Base-by-base conservation (phyloP, 2,888 invertebrate species). In the Ophraella communa region DNA sequence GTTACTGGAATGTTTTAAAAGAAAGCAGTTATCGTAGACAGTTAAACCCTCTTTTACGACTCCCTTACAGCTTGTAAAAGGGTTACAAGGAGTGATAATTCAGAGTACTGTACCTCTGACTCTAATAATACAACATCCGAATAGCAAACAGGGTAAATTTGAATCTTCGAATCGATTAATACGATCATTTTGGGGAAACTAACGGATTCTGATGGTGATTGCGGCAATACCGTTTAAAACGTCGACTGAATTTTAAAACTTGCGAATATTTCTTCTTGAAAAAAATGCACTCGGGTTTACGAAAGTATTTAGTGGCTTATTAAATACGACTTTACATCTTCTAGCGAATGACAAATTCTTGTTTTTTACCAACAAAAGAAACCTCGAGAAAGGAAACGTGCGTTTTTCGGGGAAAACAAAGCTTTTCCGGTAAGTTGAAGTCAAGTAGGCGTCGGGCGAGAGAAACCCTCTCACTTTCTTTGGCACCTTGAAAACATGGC, bases 61-160 rank as follows among this genome's bases (percentile, higher is more conserved):
- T 80, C 83, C 82, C 83, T 78, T 78, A 82, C 80, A 81, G 82
- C 79, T 78, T 78, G 81, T 83, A 81, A 82, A 83, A 82, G 82
- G 82, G 82, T 82, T 83, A 81, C 79, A 72, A 72, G 73, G 77
- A 77, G 79, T 79, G 79, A 81, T 82, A 81, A 81, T 81, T 82
- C 79, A 80, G 75, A 75, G 76, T 76, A 77, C 72, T 73, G 71
- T 76, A 74, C 76, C 75, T 74, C 73, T 70, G 73, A 72, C 75
- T 74, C 73, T 73, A 71, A 70, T 70, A 71, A 73, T 72, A 71
- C 68, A 71, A 67, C 69, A 69, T 66, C 67, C 65, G 72, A 73
- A 73, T 73, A 69, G 65, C 71, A 72, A 73, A 54, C 59, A 42
- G 59, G 54, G 11, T 51, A 62, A 64, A 66, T 66, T 68, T 64